Conservation (phyloP, 2,113 vertebrate species). For the Leiothrix lutea region DNA sequence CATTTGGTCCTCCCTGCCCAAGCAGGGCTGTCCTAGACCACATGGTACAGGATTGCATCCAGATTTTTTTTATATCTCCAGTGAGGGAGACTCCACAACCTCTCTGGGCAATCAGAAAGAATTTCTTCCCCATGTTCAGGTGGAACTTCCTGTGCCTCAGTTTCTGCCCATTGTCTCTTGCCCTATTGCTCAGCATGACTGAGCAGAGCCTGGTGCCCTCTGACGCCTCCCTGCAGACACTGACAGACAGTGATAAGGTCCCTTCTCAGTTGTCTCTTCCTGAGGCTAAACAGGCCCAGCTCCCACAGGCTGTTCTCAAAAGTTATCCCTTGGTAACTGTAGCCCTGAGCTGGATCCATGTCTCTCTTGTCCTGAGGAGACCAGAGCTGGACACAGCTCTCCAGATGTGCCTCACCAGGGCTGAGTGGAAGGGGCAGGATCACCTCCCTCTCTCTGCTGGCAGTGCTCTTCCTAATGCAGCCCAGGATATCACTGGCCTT, state of each 20-base stretch:
- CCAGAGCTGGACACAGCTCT: not conserved
- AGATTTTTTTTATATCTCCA: not conserved
- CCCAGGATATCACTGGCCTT: not conserved
- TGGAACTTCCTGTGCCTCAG: not conserved
- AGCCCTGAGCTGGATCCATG: not conserved
- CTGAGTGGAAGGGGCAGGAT: not conserved
- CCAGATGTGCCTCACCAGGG: not conserved
- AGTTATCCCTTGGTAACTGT: not conserved
- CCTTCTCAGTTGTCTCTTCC: accelerated
- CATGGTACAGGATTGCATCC: not conserved
- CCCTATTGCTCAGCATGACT: accelerated
- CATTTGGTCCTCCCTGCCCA: not conserved
- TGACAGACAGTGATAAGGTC: not conserved
- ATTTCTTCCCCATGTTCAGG: not conserved
- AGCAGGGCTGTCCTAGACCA: not conserved
- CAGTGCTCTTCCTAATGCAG: not conserved
- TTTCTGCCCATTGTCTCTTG: accelerated
- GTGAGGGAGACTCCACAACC: not conserved
- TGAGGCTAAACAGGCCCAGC: not conserved
- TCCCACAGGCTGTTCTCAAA: not conserved
- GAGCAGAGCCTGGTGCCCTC: not conserved
- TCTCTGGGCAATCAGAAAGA: not conserved
- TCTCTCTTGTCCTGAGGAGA: not conserved
- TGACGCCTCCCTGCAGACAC: not conserved
- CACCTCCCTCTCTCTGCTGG: accelerated